Conservation (phyloP, 1,140 invertebrate species). For the Physella acuta region DNA sequence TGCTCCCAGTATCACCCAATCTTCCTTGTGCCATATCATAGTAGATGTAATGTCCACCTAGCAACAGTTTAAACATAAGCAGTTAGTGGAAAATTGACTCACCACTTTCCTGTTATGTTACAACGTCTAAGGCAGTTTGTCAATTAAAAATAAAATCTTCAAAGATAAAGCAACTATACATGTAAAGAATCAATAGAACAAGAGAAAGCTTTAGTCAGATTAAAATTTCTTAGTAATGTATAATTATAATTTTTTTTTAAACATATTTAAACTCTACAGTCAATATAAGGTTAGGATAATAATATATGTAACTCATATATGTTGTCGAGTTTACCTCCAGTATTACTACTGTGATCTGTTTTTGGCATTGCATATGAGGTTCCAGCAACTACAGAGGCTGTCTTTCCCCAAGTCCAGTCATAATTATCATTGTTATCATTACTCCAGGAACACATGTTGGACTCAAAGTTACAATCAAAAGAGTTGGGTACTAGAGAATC, state of each 20-base stretch:
- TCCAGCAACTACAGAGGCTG: slow-evolving; percentile 1
- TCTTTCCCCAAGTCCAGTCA: slow-evolving; percentile 23
- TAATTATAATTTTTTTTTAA: no score
- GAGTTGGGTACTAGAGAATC: not conserved
- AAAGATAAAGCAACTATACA: no score
- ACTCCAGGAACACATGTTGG: slow-evolving; percentile 51
- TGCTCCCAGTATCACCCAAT: not conserved
- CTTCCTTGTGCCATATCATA: slow-evolving; percentile 5
- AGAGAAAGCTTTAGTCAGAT: no score
- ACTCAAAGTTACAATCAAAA: slow-evolving; percentile 42
- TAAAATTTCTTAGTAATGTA: no score
- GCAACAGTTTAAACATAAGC: no score
- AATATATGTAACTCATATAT: no score
- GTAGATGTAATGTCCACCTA: slow-evolving; percentile 20
- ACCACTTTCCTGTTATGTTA: no score
- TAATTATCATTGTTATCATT: slow-evolving; percentile 36
- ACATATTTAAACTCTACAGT: not conserved
- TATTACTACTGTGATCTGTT: slow-evolving; percentile 9
- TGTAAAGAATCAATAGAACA: no score
- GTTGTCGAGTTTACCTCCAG: not conserved
- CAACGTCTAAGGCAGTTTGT: no score
- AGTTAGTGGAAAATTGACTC: no score
- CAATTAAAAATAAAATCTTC: no score
- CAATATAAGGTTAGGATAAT: not conserved
- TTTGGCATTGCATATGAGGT: not conserved